These are phyloP conservation scores for Chrysomela aeneicollis DNA, from an alignment of 2,888 invertebrate species.

Conservation along the genomic window DNA sequence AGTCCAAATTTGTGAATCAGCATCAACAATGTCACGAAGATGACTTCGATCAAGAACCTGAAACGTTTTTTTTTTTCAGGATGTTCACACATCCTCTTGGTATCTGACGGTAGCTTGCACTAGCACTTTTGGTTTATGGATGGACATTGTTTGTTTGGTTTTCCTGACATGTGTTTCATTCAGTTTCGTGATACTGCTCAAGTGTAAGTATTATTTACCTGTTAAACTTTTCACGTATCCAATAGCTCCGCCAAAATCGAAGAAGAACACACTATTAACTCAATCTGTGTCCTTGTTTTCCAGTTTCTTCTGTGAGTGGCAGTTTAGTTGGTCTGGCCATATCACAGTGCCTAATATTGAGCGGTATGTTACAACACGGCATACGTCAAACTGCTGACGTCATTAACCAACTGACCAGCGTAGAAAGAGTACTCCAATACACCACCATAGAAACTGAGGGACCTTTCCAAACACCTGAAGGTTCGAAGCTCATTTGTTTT, in stretches of 20 bases:
- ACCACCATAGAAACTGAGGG: slow-evolving; percentile 76
- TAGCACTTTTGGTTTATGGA: slow-evolving; percentile 71
- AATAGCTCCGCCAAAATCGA: too few relatives aligned
- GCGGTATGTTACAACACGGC: slow-evolving; percentile 82
- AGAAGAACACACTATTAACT: too few relatives aligned
- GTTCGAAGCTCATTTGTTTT: slow-evolving; percentile 25
- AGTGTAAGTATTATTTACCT: slow-evolving; percentile 44
- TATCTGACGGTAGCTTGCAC: slow-evolving; percentile 68
- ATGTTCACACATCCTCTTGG: slow-evolving; percentile 71
- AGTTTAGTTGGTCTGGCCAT: slow-evolving; percentile 52
- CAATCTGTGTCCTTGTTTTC: too few relatives aligned
- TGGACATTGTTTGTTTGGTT: slow-evolving; percentile 68
- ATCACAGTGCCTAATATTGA: slow-evolving; percentile 35
- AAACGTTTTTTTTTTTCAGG: slow-evolving; percentile 38
- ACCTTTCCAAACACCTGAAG: slow-evolving; percentile 65
- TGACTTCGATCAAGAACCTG: not conserved
- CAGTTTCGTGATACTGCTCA: slow-evolving; percentile 63
- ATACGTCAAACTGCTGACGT: slow-evolving; percentile 82
- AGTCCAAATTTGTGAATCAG: not conserved
- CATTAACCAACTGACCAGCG: slow-evolving; percentile 77
- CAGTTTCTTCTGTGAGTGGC: slow-evolving; percentile 40
- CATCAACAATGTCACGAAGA: not conserved
- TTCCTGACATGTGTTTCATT: slow-evolving; percentile 70
- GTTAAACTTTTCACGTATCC: not conserved
- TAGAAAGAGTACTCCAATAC: slow-evolving; percentile 80